Base-by-base conservation (phyloP, 1,140 invertebrate genomes). In the Pseudomyrmex dendroicus region DNA sequence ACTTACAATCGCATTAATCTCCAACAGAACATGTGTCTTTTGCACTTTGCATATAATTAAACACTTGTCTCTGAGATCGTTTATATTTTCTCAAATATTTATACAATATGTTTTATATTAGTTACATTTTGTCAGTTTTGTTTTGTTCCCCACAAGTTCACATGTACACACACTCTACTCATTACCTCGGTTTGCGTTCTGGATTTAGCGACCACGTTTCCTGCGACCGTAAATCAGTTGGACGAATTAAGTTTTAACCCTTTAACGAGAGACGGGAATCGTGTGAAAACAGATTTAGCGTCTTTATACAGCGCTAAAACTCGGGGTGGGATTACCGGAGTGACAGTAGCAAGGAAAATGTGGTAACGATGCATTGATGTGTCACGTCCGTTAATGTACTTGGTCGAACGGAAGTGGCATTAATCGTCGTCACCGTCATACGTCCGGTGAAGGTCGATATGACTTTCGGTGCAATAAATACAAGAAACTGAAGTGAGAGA, bases 281-380 rank as follows among this genome's bases (percentile, higher is more conserved):
- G 83, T 87, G 89, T 73, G 86, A 89, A 87, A 89, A 87, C 82
- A 84, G 74, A 59, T 84, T 86, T 66, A 77, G 67, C 67, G 56
- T 59, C 59, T 67, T 74, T 82, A 35, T 35, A 78, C 63, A 48
- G 20, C 72, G 17, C 22, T 35, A 73, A 85, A 72, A 59, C 64
- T 62, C 46, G 57, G 62, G 35, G 35, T 20, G 54, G 56, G 84
- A 89, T 89, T 87, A 84, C 70, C 62, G 25, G n/a, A 10, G 5
- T 17, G 25, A 64, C 52, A 22, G 20, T 54, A 46, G 13, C 8
- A 35, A 56, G 15, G 66, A 25, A 73, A 66, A 87, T 50, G 64
- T 44, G 25, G 63, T 44, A 70, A 76, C 67, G 64, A 74, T 56
- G 56, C 62, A 35, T 54, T 48, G 54, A 64, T 84, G 66, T 80